Base-by-base conservation (phyloP, 2,888 invertebrate genomes). In the Cantharis lateralis region DNA sequence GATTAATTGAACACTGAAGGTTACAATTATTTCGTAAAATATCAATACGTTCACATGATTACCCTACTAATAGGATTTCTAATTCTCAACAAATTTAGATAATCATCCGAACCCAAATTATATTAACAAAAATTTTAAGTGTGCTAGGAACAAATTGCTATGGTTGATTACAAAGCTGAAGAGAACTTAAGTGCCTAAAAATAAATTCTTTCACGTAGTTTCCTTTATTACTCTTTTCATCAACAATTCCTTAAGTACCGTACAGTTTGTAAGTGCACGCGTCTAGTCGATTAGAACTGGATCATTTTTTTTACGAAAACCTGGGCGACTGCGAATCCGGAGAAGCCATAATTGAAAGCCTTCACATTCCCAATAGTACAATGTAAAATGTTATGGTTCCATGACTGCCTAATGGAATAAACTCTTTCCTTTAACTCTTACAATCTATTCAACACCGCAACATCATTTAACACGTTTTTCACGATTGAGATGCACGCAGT, bases 401-500 rank as follows among this genome's bases (percentile, higher is more conserved):
- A 48, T 48, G 48, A 48, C 48, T 48, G n/a, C 48, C 48, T 48
- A 48, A 48, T 48, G n/a, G 48, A n/a, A n/a, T 48, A 48, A n/a
- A 48, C 48, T 48, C 48, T 48, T 48, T 48, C 48, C 13, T n/a
- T 48, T 24, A 24, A 24, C 24, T 24, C 24, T 24, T 24, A 24
- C 24, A 24, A 24, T 24, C 24, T 24, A 24, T 24, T 48, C 32
- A 48, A n/a, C 48, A n/a, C 48, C n/a, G n/a, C 48, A 48, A n/a
- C 32, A 32, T 32, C 32, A 32, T 32, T 32, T 13, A 64, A 63
- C 28, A 72, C 68, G 62, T 70, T 69, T 32, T 68, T 63, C 69
- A 18, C 70, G 62, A 74, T 74, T 72, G 72, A 24, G 66, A 74
- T 64, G 70, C 71, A 71, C 24, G 71, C 28, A 71, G 64, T 71